Evolutionary conservation across 2,888 invertebrate species (phyloP), one percentile per base, ranked within the genome.

Genomic region (Apamea sordens): DNA sequence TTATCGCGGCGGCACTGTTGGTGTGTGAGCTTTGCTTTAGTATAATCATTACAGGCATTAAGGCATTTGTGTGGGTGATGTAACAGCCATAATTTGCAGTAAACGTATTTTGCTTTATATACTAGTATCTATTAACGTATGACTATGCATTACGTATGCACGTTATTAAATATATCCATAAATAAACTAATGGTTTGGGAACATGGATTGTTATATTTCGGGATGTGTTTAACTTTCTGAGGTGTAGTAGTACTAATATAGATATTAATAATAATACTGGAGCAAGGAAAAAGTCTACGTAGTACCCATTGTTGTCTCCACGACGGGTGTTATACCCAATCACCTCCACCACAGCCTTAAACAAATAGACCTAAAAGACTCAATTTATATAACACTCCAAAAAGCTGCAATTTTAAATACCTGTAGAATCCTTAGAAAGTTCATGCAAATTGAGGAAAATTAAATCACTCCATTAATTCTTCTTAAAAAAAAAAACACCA

Each of bases 41-140:
- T 90, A 87, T 79, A 85, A 84, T 85, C 32, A 32, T 32, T 32
- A 32, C 32, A 85, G 79, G 85, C 32, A 32, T 32, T 32, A 2
- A 92, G 88, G 90, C 91, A 92, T 93, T 92, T 92, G 90, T 93
- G 92, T 93, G 94, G 95, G 95, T 96, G 93, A 96, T 96, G 96
- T 97, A 96, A 97, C 96, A 92, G 96, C 96, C 96, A 96, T 96
- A 96, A 95, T 94, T 90, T 91, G 91, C 90, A 91, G 89, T 89
- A 82, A 81, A 76, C 80, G 69, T 80, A 77, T 84, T 88, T 80
- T 91, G 91, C 88, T 90, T 86, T 85, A 80, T 83, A 69, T 85
- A 73, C 80, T 76, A 76, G 69, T 89, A 82, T 82, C n/a, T 78
- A 77, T 73, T 74, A 78, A 87, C 68, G 11, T 69, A 69, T 41